phyloP scores from a whole-genome alignment of 1,140 invertebrate species.

The Drosophila jambulina region DNA sequence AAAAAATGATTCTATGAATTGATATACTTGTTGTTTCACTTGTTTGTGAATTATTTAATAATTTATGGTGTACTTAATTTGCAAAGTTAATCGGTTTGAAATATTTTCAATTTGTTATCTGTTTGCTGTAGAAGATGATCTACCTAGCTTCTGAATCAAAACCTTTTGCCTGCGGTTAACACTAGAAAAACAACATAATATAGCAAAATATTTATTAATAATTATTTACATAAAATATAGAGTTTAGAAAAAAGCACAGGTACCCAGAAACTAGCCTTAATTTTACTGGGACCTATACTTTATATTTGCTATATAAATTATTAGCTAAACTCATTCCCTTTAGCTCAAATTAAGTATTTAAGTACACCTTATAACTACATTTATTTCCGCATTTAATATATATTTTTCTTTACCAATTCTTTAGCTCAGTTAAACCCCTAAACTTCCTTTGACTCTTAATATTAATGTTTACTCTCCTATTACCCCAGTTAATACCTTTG shows the following conservation, averaged over 20 bases:
- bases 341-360: too few species aligned
- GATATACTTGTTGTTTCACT: background rate
- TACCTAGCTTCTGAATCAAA: background rate
- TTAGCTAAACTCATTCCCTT: background rate
- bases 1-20: conserved; percentile 7
- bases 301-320: background rate
- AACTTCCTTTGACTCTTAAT: too few species aligned
- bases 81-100: too few species aligned
- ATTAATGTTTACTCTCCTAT: background rate
- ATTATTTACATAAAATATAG: background rate
- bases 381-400: background rate
- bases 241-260: background rate
- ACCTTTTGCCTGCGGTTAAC: background rate
- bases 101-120: background rate
- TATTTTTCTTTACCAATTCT: too few species aligned
- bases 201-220: background rate
- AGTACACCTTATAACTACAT: background rate
- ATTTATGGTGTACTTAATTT: too few species aligned
- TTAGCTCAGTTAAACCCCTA: too few species aligned
- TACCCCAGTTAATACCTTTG: background rate
- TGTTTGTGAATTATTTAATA: background rate
- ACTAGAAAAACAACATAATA: background rate
- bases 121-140: background rate
- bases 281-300: background rate
- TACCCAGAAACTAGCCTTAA: too few species aligned